Evolutionary conservation across 2,888 invertebrate genomes (phyloP), one percentile per base, ranked within the genome.

Genomic region (Megastigmus dorsalis): DNA sequence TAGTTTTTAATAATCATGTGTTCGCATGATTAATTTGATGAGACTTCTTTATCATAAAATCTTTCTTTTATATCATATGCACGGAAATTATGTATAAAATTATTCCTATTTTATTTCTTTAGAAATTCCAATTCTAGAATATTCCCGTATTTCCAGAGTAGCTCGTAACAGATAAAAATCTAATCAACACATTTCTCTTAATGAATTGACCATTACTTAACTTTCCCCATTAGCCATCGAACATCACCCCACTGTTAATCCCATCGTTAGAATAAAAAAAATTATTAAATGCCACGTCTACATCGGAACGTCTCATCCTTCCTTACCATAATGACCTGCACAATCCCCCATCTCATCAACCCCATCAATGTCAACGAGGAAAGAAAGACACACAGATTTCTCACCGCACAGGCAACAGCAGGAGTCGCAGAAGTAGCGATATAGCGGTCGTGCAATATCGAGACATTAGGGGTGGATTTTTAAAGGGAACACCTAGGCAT

Each of bases 181-280:
- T 13, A 54, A 30, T 33, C 33, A 15, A 33, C 3, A 52, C 18
- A 20, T 18, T 1, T n/a, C 1, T 15, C 52, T 28, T 18, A 65
- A 52, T 52, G 28, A 54, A 50, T 65, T 28, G 52, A 38, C 23
- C 15, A 62, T 48, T 33, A 59, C 43, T 59, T 7, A 43, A 3
- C 26, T 1, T 6, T 13, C 18, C 2, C n/a, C 6, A 7, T 0
- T 10, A n/a, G 7, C 7, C 41, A 59, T n/a, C 38, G 38, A 57
- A 55, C 13, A 18, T 20, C 2, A 28, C 10, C 2, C 36, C 26
- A 6, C 4, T 13, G 6, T 30, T 18, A 4, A 23, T 9, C 28
- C 10, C 5, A 33, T 67, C 55, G 43, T 57, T 48, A 43, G 41
- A 62, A 70, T 70, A 41, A 70, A 70, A 62, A n/a, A 70, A 62